A percentile compares a stretch with the other conserved stretches of the same genome.
These are phyloP conservation scores for Takifugu rubripes DNA, from an alignment of 2,797 vertebrate species.

Conservation along the genomic window DNA sequence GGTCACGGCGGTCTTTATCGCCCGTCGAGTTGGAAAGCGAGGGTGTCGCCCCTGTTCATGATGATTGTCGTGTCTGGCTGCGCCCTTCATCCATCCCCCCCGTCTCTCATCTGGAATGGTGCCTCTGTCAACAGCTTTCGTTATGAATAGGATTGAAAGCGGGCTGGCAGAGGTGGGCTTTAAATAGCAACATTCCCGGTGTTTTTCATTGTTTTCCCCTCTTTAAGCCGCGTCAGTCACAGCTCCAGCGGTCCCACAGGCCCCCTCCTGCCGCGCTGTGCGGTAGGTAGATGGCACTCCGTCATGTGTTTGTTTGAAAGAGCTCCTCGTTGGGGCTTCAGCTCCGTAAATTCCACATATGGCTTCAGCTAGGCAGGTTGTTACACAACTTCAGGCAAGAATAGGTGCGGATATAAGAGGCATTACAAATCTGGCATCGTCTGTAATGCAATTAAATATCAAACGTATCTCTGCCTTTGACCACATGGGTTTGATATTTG, in stretches of 20 bases:
- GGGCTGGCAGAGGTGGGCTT: constrained; percentile 28
- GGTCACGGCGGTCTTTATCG: too few relatives aligned
- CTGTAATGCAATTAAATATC: constrained; percentile 8
- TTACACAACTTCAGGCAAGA: constrained; percentile 24
- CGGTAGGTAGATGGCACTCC: constrained; percentile 38
- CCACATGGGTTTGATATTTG: constrained; percentile 4
- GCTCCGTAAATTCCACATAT: constrained; percentile 35
- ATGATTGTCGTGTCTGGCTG: neutral
- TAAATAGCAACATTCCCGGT: constrained; percentile 48
- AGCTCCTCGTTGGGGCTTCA: constrained; percentile 17
- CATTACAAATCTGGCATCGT: constrained; percentile 1
- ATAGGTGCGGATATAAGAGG: constrained; percentile 5
- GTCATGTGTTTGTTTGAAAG: constrained; percentile 40
- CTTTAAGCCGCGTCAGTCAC: constrained; percentile 39
- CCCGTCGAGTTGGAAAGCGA: too few relatives aligned
- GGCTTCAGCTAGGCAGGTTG: constrained; percentile 23
- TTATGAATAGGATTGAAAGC: neutral
- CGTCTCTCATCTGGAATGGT: constrained; percentile 18
- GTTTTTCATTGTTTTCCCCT: constrained; percentile 40
- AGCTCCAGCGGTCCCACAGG: constrained; percentile 32
- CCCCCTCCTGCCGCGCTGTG: constrained; percentile 37
- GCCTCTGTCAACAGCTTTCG: neutral
- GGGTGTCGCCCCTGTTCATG: too few relatives aligned
- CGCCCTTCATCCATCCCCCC: constrained; percentile 5
- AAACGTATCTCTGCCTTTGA: constrained; percentile 1